Conservation (phyloP, 2,888 invertebrate genomes). For the Xestobium rufovillosum region DNA sequence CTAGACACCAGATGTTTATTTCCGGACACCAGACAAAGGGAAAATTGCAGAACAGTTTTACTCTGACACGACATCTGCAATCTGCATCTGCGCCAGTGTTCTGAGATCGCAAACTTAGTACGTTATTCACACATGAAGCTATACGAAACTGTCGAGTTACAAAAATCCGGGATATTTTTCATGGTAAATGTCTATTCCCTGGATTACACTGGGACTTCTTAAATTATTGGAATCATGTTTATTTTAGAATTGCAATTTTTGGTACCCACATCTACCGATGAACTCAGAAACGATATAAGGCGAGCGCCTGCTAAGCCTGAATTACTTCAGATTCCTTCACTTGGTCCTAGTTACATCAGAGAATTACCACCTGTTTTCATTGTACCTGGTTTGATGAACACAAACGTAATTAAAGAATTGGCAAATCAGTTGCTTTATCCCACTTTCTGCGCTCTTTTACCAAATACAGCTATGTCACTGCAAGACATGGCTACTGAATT, state of each 20-base stretch:
- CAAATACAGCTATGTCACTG: conserved; percentile 28
- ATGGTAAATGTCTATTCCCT: no score
- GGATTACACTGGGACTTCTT: no score
- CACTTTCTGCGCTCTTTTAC: conserved; percentile 37
- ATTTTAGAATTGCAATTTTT: conserved; percentile 34
- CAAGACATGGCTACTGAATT: conserved; percentile 33
- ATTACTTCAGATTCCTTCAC: conserved; percentile 36
- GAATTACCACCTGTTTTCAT: conserved; percentile 41
- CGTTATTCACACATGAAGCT: no score
- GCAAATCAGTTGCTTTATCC: conserved; percentile 37
- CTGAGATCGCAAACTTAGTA: no score
- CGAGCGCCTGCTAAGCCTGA: conserved; percentile 31
- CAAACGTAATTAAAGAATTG: conserved; percentile 30
- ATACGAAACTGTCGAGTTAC: no score
- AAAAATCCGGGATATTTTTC: no score
- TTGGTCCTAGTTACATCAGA: conserved; percentile 35
- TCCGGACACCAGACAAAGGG: no score
- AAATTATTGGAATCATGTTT: no score
- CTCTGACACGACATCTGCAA: no score
- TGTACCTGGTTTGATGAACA: conserved; percentile 38
- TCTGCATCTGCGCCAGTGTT: no score
- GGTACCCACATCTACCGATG: conserved; percentile 32
- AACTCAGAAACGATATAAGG: conserved; percentile 28
- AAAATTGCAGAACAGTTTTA: no score
- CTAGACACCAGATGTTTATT: no score